phyloP scores from a whole-genome alignment of 2,888 invertebrate species.

The Gymnoscelis rufifasciata region DNA sequence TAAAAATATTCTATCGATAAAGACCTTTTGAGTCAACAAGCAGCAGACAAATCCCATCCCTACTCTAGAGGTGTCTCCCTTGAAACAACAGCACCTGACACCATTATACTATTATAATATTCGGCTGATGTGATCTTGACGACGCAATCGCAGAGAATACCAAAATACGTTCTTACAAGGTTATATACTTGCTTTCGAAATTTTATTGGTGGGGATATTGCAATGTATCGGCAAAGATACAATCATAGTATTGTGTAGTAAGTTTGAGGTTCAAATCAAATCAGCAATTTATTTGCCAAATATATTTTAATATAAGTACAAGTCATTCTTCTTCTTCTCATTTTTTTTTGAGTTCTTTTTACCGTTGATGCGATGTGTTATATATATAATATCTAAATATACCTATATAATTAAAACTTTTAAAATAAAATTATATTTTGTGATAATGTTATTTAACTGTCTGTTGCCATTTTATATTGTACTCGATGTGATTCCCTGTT shows the following conservation, averaged over 20 bases:
- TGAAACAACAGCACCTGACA: conserved; percentile 71
- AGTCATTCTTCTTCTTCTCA: too few relatives aligned
- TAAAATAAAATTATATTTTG: too few relatives aligned
- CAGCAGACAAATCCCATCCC: conserved; percentile 1
- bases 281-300: too few relatives aligned
- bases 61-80: conserved; percentile 38
- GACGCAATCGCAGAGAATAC: conserved; percentile 74
- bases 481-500: too few relatives aligned
- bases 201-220: conserved; percentile 62
- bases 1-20: conserved; percentile 29
- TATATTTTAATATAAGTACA: too few relatives aligned
- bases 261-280: conserved; percentile 32
- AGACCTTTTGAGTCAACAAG: conserved; percentile 10
- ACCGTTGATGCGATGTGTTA: too few relatives aligned
- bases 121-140: conserved; percentile 75
- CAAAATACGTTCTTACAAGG: conserved; percentile 39
- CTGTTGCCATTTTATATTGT: too few relatives aligned
- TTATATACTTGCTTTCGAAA: conserved; percentile 45
- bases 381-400: too few relatives aligned
- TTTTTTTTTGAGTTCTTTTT: too few relatives aligned
- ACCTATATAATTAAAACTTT: too few relatives aligned
- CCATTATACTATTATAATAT: conserved; percentile 78
- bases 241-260: conserved; percentile 43
- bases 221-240: conserved; percentile 37
- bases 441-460: too few relatives aligned